Evolutionary conservation across 1,140 invertebrate genomes (phyloP).

Genomic region (Riptortus pedestris): DNA sequence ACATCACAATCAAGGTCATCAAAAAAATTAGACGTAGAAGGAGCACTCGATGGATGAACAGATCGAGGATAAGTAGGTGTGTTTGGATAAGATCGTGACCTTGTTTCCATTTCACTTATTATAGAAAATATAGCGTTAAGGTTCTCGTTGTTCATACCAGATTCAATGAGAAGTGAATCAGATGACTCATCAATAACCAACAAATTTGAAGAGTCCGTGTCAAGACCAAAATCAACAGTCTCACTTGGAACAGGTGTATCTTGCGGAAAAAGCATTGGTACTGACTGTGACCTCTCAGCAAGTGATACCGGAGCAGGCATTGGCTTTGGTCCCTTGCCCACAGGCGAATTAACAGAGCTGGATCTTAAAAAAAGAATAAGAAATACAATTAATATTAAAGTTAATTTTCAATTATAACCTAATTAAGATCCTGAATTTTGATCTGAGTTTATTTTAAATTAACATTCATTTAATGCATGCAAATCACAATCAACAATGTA

Average conservation of each 20-base stretch:
- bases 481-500: too few species aligned
- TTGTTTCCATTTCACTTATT: slow-evolving; percentile 10
- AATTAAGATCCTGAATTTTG: too few species aligned
- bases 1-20: slow-evolving; percentile 9
- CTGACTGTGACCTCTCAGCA: slow-evolving; percentile 4
- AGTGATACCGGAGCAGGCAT: slow-evolving; percentile 1
- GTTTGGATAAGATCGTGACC: background rate
- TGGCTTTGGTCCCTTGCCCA: background rate
- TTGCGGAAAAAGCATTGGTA: slow-evolving; percentile 10
- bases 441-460: too few species aligned
- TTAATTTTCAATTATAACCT: too few species aligned
- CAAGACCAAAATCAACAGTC: slow-evolving; percentile 16
- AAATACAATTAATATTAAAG: too few species aligned
- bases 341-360: background rate
- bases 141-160: slow-evolving; percentile 8
- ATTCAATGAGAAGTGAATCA: background rate
- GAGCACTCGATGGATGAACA: background rate
- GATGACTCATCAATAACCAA: slow-evolving; percentile 1
- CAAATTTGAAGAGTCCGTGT: slow-evolving; percentile 21
- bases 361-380: background rate
- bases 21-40: slow-evolving; percentile 1
- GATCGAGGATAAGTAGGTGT: background rate
- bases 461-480: too few species aligned
- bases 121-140: slow-evolving; percentile 14
- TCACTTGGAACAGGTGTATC: slow-evolving; percentile 23